Evolutionary conservation across 1,140 invertebrate genomes (phyloP), one percentile per base, ranked within the genome.

Genomic region (Lutraria rhynchaena): DNA sequence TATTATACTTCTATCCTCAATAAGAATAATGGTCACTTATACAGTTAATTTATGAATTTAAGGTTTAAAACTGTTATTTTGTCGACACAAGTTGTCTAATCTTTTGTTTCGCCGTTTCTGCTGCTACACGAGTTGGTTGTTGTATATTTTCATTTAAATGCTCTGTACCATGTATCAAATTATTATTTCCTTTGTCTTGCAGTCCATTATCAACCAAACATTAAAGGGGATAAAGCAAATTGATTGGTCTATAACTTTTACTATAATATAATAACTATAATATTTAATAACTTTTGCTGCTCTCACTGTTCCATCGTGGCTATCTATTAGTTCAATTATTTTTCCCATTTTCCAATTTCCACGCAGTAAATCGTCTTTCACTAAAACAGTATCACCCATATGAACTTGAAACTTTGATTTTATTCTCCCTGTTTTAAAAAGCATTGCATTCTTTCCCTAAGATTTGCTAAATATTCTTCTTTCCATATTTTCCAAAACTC

Each of bases 401-500:
- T 15, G 5, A 27, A 27, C 22, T 5, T 22, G 4, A 27, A 27
- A 58, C 24, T 27, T 27, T 22, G 55, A n/a, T 27, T 58, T n/a
- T 27, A 24, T 58, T 27, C 27, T 22, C 29, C 55, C 55, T 27
- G n/a, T n/a, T 27, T 29, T 5, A 15, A 58, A 29, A 27, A 5
- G 19, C 7, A 11, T 27, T 58, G 55, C 4, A 27, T 58, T 58
- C 55, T 58, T 29, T 58, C 37, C 55, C 55, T n/a, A 27, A 58
- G 3, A 58, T 4, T 58, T n/a, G 24, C 11, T 27, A 58, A 15
- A 27, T 58, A 58, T 58, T 58, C 55, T 2, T 58, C 55, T 24
- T 27, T n/a, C 22, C 55, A 58, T 27, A 58, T 58, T 29, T 27
- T 58, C 55, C 55, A 58, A 27, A 58, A 29, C 3, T n/a, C n/a